These are phyloP conservation scores for Noctilio leporinus DNA, from an alignment of 2,113 vertebrate species.

Conservation along the genomic window DNA sequence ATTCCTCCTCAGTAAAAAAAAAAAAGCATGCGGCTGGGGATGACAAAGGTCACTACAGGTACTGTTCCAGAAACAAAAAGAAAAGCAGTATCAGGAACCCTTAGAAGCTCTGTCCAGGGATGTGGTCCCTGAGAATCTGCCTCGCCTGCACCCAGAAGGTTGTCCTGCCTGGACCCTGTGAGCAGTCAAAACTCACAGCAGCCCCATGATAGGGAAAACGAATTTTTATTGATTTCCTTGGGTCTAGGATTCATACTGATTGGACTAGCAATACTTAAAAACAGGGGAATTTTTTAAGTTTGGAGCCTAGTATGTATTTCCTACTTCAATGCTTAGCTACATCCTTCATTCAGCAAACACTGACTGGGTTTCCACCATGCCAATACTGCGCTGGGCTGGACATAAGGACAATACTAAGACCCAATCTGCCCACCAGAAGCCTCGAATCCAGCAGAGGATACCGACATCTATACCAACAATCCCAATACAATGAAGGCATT, in stretches of 20 bases:
- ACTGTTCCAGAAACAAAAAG: neutral
- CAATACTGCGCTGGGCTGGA: neutral
- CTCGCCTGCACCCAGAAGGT: neutral
- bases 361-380: neutral
- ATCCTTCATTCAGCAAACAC: conserved; percentile 23
- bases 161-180: conserved; percentile 2
- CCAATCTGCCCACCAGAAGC: neutral
- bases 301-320: neutral
- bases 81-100: neutral
- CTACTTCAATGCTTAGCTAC: neutral
- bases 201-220: neutral
- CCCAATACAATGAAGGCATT: neutral
- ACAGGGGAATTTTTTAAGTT: neutral
- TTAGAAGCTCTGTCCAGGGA: neutral
- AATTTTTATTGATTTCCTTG: conserved; percentile 45
- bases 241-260: conserved; percentile 4
- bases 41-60: neutral
- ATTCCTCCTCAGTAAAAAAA: neutral
- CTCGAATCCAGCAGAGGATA: neutral
- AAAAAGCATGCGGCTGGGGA: neutral
- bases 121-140: neutral
- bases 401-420: neutral
- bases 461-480: neutral
- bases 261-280: conserved; percentile 12
- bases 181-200: conserved; percentile 1